Evolutionary conservation across 2,888 invertebrate species (phyloP).

Genomic region (Drosophila rellima): DNA sequence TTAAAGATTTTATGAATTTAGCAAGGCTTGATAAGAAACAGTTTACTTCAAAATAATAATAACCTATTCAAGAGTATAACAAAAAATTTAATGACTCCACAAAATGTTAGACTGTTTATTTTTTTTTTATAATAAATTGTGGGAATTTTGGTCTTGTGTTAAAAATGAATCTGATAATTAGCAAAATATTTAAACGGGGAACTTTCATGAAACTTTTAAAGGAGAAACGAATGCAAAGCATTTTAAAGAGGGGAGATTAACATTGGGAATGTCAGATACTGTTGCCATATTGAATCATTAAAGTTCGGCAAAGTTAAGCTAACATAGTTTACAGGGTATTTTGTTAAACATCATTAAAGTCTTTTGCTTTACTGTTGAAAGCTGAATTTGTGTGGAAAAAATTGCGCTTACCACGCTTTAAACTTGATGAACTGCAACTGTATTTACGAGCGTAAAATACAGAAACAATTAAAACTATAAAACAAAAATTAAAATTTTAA

Average conservation of each 20-base stretch:
- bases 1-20: neutral
- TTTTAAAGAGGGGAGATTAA: neutral
- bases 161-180: neutral
- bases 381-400: constrained; percentile 22
- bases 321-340: constrained; percentile 13
- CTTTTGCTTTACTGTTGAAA: constrained; percentile 8
- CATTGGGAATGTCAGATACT: neutral
- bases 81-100: constrained; percentile 6
- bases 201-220: neutral
- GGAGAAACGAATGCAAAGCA: neutral
- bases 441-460: constrained; percentile 27
- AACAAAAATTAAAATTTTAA: constrained; percentile 21
- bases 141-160: constrained; percentile 6
- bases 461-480: constrained; percentile 28
- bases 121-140: constrained; percentile 2
- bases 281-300: neutral
- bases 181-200: neutral
- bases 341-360: neutral
- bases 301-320: too few relatives aligned
- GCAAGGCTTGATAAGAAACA: too few relatives aligned
- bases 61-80: neutral
- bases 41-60: too few relatives aligned
- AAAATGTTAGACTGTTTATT: constrained; percentile 9
- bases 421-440: constrained; percentile 32
- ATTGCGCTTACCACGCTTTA: constrained; percentile 42